phyloP scores from a whole-genome alignment of 2,113 vertebrate genomes.

The Nycticorax nycticorax region DNA sequence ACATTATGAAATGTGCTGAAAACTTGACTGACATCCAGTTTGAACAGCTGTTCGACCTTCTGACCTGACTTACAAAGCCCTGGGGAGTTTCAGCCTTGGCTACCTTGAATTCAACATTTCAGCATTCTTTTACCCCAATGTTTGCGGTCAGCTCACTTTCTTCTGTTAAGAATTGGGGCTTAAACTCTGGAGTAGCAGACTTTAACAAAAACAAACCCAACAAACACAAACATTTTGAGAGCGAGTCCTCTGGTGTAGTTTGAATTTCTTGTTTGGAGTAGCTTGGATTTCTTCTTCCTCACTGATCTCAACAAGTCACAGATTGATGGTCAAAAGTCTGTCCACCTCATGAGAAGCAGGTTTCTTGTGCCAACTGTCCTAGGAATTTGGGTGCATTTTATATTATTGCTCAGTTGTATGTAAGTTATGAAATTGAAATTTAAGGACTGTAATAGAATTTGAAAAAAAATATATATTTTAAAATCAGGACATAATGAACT shows the following conservation, averaged over 20 bases:
- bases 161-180: background rate
- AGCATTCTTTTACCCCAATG: background rate
- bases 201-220: background rate
- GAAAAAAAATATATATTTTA: background rate
- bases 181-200: background rate
- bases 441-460: background rate
- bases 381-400: background rate
- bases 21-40: background rate
- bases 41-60: background rate
- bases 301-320: background rate
- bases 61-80: background rate
- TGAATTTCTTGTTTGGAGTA: background rate
- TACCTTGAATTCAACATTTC: background rate
- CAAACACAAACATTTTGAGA: background rate
- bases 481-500: background rate
- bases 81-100: background rate
- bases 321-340: background rate
- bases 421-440: background rate
- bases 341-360: background rate
- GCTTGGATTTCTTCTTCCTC: background rate
- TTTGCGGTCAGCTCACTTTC: background rate
- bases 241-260: background rate
- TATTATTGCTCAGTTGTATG: background rate
- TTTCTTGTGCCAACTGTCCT: background rate
- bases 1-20: background rate